phyloP scores from a whole-genome alignment of 2,113 vertebrate genomes.

The Lasiurus cinereus region DNA sequence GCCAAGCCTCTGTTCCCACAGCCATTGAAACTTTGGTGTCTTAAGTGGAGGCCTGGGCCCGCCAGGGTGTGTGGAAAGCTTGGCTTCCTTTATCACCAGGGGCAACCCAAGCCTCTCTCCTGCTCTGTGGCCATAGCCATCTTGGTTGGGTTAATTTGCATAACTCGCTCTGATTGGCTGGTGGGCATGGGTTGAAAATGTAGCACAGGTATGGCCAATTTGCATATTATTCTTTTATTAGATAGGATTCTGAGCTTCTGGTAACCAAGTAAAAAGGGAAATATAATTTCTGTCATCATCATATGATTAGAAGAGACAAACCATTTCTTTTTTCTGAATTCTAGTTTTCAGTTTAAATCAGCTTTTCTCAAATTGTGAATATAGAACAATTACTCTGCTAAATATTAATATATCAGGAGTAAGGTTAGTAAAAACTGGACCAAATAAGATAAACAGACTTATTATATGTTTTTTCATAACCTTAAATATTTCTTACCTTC shows the following conservation, averaged over 20 bases:
- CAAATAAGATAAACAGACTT: slow-evolving; percentile 41
- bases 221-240: too few species aligned
- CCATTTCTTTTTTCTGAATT: slow-evolving; percentile 44
- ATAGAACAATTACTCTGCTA: background rate
- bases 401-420: slow-evolving; percentile 32
- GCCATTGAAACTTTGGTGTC: too few species aligned
- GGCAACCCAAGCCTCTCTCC: too few species aligned
- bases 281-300: slow-evolving; percentile 9
- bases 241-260: slow-evolving; percentile 13
- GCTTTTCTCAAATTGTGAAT: slow-evolving; percentile 35
- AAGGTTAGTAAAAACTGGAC: slow-evolving; percentile 25
- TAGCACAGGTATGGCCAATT: too few species aligned
- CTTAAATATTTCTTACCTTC: slow-evolving; percentile 11
- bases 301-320: slow-evolving; percentile 40
- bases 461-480: slow-evolving; percentile 7
- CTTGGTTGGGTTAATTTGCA: too few species aligned
- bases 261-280: slow-evolving; percentile 12
- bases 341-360: slow-evolving; percentile 22
- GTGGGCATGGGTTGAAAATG: too few species aligned
- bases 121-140: too few species aligned
- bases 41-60: too few species aligned
- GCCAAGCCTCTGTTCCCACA: too few species aligned
- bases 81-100: too few species aligned
- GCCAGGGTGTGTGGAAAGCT: too few species aligned
- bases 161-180: too few species aligned